Conservation (phyloP, 1,140 invertebrate species). For the Aphaenogaster floridana region DNA sequence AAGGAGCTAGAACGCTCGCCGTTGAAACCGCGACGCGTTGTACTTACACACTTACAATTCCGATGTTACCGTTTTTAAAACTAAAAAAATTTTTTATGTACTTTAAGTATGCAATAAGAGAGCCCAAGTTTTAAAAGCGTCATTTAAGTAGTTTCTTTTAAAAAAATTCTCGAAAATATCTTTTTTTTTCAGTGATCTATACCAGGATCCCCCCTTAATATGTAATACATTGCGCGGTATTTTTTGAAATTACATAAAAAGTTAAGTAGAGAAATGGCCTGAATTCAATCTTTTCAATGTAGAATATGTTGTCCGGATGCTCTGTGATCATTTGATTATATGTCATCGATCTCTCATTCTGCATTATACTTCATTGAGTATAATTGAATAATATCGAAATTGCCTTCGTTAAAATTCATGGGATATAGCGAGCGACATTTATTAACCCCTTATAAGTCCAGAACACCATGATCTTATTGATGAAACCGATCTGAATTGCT, state of each 20-base stretch:
- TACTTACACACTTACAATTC: no score
- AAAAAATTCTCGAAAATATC: no score
- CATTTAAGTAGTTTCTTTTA: no score
- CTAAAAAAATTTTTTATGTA: no score
- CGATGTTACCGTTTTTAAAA: no score
- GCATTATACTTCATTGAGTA: not conserved
- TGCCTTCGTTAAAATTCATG: not conserved
- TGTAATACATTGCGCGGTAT: not conserved
- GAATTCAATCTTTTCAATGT: not conserved
- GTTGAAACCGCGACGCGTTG: no score
- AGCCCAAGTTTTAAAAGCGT: no score
- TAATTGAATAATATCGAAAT: not conserved
- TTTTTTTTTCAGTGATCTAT: no score
- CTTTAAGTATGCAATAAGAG: no score
- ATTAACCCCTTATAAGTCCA: not conserved
- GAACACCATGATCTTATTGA: not conserved
- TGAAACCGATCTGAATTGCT: not conserved
- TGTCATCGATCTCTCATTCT: not conserved
- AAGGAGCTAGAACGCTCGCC: no score
- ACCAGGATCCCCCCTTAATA: no score
- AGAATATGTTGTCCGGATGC: not conserved
- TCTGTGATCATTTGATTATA: not conserved
- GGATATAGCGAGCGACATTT: not conserved
- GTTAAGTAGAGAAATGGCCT: not conserved
- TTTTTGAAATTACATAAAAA: not conserved